Evolutionary conservation across 2,797 vertebrate genomes (phyloP).

Genomic region (Chrysolophus pictus): DNA sequence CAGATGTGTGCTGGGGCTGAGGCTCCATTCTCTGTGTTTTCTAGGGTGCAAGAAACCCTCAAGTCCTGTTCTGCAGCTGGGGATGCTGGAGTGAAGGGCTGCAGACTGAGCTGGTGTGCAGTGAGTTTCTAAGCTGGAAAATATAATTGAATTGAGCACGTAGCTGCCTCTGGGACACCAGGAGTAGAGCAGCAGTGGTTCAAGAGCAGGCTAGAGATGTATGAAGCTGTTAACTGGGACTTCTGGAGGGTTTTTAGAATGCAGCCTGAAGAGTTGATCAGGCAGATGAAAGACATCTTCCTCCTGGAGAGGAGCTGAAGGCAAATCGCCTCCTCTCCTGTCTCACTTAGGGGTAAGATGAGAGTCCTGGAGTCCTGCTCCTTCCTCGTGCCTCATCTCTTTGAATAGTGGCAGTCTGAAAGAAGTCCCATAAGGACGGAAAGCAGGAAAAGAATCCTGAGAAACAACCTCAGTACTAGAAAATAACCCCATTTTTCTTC

Average conservation of each 20-base stretch:
- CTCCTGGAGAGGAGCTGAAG: not conserved
- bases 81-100: not conserved
- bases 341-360: too few relatives aligned
- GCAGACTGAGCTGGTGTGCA: not conserved
- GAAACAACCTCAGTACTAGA: not conserved
- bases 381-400: not conserved
- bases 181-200: not conserved
- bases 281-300: not conserved
- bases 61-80: not conserved
- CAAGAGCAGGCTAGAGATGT: not conserved
- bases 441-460: not conserved
- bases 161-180: not conserved
- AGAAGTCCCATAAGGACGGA: not conserved
- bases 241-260: not conserved
- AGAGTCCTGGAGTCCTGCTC: not conserved
- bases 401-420: not conserved
- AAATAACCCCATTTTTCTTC: not conserved
- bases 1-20: not conserved
- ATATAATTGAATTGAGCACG: not conserved
- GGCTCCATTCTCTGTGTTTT: rapidly evolving
- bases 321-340: too few relatives aligned
- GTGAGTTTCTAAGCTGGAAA: not conserved
- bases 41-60: not conserved
- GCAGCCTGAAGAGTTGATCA: not conserved
- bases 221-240: not conserved